These are phyloP conservation scores for Hyles euphorbiae DNA, from an alignment of 1,140 invertebrate species.

Conservation along the genomic window DNA sequence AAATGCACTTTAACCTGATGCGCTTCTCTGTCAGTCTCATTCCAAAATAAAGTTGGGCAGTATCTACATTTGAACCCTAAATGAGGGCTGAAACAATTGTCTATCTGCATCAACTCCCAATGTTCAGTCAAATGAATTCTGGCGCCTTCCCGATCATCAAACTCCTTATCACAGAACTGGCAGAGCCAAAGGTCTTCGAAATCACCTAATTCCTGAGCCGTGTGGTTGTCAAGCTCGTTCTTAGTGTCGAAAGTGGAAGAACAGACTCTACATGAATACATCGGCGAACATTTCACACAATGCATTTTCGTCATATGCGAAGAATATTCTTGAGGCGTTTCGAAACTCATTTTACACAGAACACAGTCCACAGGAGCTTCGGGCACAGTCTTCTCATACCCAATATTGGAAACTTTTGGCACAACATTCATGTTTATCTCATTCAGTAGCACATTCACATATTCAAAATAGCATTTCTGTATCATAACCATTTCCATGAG, in stretches of 20 bases:
- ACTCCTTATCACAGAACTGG: slow-evolving; percentile 72
- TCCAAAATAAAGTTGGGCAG: slow-evolving; percentile 69
- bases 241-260: slow-evolving; percentile 55
- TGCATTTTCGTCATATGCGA: slow-evolving; percentile 64
- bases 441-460: slow-evolving; percentile 39
- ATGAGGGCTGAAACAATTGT: slow-evolving; percentile 70
- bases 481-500: slow-evolving; percentile 55
- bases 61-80: slow-evolving; percentile 68
- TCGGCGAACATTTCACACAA: slow-evolving; percentile 44
- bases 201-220: slow-evolving; percentile 43
- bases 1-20: slow-evolving; percentile 61
- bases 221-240: slow-evolving; percentile 51
- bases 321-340: slow-evolving; percentile 34
- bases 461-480: slow-evolving; percentile 59
- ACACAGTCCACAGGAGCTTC: slow-evolving; percentile 42
- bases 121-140: slow-evolving; percentile 62
- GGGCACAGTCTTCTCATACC: slow-evolving; percentile 37
- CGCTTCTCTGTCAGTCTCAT: slow-evolving; percentile 62
- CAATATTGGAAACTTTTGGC: slow-evolving; percentile 43
- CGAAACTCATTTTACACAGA: slow-evolving; percentile 44
- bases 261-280: slow-evolving; percentile 65
- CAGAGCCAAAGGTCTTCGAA: slow-evolving; percentile 70
- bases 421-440: slow-evolving; percentile 47
- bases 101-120: slow-evolving; percentile 48
- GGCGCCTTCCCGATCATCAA: slow-evolving; percentile 51